These are phyloP conservation scores for Stegastes partitus DNA, from an alignment of 2,113 vertebrate species.

Conservation along the genomic window DNA sequence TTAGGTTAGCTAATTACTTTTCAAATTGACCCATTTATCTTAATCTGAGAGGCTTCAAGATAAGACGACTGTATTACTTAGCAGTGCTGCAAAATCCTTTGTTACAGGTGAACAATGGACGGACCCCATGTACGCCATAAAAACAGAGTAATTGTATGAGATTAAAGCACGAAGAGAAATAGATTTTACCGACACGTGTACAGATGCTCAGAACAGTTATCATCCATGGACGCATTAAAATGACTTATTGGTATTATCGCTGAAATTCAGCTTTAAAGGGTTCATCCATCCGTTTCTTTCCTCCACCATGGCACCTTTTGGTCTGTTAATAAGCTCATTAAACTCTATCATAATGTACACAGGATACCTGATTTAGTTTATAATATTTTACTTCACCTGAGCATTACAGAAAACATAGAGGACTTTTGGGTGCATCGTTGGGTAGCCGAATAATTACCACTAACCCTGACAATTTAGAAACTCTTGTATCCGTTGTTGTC, in stretches of 20 bases:
- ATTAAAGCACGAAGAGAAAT: slow-evolving; percentile 18
- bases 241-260: neutral
- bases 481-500: neutral
- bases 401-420: neutral
- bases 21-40: slow-evolving; percentile 78
- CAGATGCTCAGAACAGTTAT: slow-evolving; percentile 1
- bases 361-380: no score
- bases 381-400: neutral
- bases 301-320: neutral
- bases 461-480: neutral
- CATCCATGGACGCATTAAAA: neutral
- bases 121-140: slow-evolving; percentile 26
- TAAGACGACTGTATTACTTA: slow-evolving; percentile 52
- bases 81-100: slow-evolving; percentile 44
- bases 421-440: neutral
- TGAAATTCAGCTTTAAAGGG: neutral
- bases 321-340: neutral
- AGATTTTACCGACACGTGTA: slow-evolving; percentile 8
- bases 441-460: neutral
- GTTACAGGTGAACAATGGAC: slow-evolving; percentile 52
- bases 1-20: slow-evolving; percentile 75
- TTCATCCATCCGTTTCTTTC: neutral
- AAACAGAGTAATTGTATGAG: slow-evolving; percentile 17
- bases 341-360: neutral
- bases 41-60: slow-evolving; percentile 68